Evolutionary conservation across 2,113 vertebrate genomes (phyloP), one percentile per base, ranked within the genome.

Genomic region (Epinephelus fuscoguttatus): DNA sequence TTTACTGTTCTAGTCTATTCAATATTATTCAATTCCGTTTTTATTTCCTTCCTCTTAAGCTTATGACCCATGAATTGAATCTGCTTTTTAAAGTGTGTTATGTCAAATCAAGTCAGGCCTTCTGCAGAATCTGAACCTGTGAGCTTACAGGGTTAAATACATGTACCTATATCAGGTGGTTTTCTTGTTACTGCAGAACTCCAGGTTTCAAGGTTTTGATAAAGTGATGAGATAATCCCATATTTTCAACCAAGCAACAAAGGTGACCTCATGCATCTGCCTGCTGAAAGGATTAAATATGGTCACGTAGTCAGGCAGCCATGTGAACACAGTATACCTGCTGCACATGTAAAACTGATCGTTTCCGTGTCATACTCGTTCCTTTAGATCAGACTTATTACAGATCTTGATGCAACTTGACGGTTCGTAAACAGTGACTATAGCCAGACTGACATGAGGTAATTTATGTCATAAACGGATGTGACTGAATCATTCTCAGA

Each of bases 221-320:
- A 37, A 62, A 69, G 23, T 53, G 8, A 53, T 78, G 55, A 80
- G 59, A 80, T 50, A 57, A 70, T 74, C 64, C 8, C 76, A 56
- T n/a, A 13, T 60, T 79, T 60, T 53, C 75, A 74, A 6, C 67
- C 75, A 55, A 45, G 70, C 49, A 64, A 33, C 70, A 30, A 7
- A 27, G 67, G 23, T 91, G 85, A 93, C 66, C 78, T 93, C 86
- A 92, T 84, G 25, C 18, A 30, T 64, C 72, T 61, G 80, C 84
- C 86, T 78, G 66, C 25, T 67, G 52, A 27, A 81, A 2, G 79
- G 80, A 89, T 91, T 70, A 81, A 78, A 75, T 78, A 74, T 70
- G 73, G 23, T 87, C 69, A 61, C 78, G n/a, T 52, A 25, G 66
- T 81, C 55, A 63, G 21, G 55, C 55, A 15, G 76, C 60, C 25